Evolutionary conservation across 2,888 invertebrate species (phyloP), one percentile per base, ranked within the genome.

Genomic region (Cataglyphis albicans): DNA sequence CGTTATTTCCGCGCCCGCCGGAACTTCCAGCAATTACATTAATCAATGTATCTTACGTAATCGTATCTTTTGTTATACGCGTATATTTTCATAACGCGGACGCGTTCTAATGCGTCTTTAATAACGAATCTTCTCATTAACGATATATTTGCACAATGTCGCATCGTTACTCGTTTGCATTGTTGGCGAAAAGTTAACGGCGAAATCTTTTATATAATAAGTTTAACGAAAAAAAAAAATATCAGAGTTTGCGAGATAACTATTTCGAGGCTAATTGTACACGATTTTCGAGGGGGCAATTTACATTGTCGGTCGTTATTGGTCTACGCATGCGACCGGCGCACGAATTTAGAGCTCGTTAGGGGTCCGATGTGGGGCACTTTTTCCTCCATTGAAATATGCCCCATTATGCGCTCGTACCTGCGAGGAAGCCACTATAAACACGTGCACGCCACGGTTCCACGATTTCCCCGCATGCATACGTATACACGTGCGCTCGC

Each of bases 41-140:
- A 83, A 88, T 89, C 89, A 87, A 83, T 87, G 84, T 82, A 75
- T 65, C 73, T 89, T 89, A 74, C 87, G 72, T 86, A 89, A 87
- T 84, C 75, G 52, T 59, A 61, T 48, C 48, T 80, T 76, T 88
- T 86, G 83, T 83, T 81, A 83, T 84, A 83, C 68, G 70, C 67
- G 48, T 52, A 67, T 35, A 81, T 82, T 73, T 85, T 82, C 78
- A 88, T 72, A 67, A 72, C 35, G 32, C 63, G 21, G 63, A 75
- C 81, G 68, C 84, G 68, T 84, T 83, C 68, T 64, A 29, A 65
- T 68, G 64, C 32, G 35, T 75, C 64, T 15, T 32, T 82, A 76
- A 82, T 15, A 18, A 32, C 81, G 18, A 38, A 35, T 44, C 35
- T 21, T 29, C 18, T 48, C 48, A 48, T 44, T 25, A 68, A 57